Percentiles rank a stretch among this genome's conserved stretches.
Evolutionary conservation across 2,888 invertebrate species (phyloP).

Genomic region (Mactromeris polynyma): DNA sequence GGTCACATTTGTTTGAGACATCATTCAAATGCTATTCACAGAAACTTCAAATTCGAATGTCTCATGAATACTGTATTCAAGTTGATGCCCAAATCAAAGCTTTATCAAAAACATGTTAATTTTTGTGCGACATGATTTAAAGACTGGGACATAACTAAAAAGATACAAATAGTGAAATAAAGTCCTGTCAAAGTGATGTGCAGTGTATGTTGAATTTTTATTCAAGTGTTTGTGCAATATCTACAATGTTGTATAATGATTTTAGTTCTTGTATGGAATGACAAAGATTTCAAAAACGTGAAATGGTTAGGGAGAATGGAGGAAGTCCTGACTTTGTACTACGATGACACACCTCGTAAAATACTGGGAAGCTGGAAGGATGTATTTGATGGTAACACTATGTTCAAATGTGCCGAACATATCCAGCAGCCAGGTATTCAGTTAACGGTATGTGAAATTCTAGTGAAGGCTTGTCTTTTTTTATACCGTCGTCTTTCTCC

Average conservation of each 20-base stretch:
- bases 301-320: conserved; percentile 69
- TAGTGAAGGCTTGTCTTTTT: too few species aligned
- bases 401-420: conserved; percentile 51
- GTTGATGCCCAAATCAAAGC: too few species aligned
- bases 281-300: conserved; percentile 61
- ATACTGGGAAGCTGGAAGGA: conserved; percentile 62
- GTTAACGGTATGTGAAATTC: conserved; percentile 29
- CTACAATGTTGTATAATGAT: background rate
- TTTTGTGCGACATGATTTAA: too few species aligned
- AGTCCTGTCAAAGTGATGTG: too few species aligned
- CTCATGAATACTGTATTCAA: background rate
- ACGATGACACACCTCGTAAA: conserved; percentile 67
- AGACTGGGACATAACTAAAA: too few species aligned
- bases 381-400: conserved; percentile 56
- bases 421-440: conserved; percentile 34
- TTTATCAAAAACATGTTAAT: too few species aligned
- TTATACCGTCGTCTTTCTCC: too few species aligned
- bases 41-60: too few species aligned
- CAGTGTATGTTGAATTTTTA: too few species aligned
- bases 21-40: background rate
- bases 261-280: conserved; percentile 69
- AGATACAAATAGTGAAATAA: too few species aligned
- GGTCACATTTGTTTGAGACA: too few species aligned
- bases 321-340: conserved; percentile 64
- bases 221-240: too few species aligned